phyloP scores from a whole-genome alignment of 2,113 vertebrate species.

The Passer montanus region DNA sequence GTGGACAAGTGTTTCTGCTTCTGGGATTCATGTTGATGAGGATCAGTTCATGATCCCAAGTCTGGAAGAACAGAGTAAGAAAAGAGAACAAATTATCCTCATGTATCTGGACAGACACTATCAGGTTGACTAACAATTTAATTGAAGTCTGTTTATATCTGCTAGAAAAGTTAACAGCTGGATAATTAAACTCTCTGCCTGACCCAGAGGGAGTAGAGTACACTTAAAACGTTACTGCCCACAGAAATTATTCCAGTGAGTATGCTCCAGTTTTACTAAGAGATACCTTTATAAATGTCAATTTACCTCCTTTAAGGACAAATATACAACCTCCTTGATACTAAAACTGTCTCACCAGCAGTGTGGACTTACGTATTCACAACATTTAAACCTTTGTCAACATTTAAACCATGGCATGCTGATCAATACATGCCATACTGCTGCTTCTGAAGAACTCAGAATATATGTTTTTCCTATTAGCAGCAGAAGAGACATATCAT shows the following conservation, averaged over 20 bases:
- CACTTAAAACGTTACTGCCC: not conserved
- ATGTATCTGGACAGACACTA: not conserved
- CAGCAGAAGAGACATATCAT: not conserved
- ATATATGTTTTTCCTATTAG: not conserved
- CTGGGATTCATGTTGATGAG: not conserved
- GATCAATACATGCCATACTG: not conserved
- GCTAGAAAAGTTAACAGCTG: not conserved
- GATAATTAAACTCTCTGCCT: not conserved
- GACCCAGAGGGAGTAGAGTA: not conserved
- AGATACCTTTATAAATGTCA: not conserved
- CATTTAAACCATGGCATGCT: not conserved
- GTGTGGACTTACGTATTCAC: not conserved
- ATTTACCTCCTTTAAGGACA: not conserved
- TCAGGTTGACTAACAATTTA: not conserved
- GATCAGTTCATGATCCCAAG: not conserved
- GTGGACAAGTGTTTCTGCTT: not conserved
- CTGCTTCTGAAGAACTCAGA: not conserved
- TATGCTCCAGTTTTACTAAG: not conserved
- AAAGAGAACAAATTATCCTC: not conserved
- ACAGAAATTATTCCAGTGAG: not conserved
- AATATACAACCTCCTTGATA: not conserved
- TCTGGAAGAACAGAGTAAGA: not conserved
- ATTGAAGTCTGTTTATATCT: not conserved
- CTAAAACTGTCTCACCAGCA: not conserved
- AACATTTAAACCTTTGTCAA: not conserved